Evolutionary conservation across 2,888 invertebrate genomes (phyloP), one percentile per base, ranked within the genome.

Genomic region (Iphiclides podalirius): DNA sequence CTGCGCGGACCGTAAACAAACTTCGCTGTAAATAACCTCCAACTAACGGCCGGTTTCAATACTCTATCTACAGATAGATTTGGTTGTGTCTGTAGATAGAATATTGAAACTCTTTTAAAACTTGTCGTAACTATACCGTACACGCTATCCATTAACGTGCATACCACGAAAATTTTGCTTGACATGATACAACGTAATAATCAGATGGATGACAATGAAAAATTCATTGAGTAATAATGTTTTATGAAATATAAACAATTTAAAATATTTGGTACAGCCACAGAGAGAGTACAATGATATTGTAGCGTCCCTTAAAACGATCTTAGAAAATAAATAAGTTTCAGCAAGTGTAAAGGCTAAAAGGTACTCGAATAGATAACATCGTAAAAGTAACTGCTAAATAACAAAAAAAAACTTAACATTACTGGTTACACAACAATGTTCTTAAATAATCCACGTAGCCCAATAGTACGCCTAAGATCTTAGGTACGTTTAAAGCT

Each of bases 261-360:
- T 35, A 42, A 45, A 45, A 52, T 42, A 43, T 52, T 46, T 37
- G 41, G 35, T 51, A 46, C 41, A 49, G n/a, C n/a, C n/a, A n/a
- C n/a, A n/a, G n/a, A 20, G 23, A 45, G 35, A 12, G 33, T 42
- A 52, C 37, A 52, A 13, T 31, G 9, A 35, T 13, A 20, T 34
- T 23, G 34, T 26, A n/a, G 16, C 33, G 14, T 31, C 14, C 20
- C 14, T 26, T n/a, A 38, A 47, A 20, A 28, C 13, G 15, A 41
- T 17, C 23, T 33, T 8, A 34, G n/a, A 40, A 43, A 13, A 1
- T 15, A 43, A 48, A 31, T 31, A 34, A 39, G 17, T 28, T 9
- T 9, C 33, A 26, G 34, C 26, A 35, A 50, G 28, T 12, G 23
- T 42, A 46, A 52, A 35, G 28, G 40, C 33, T 14, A 7, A 46